These are phyloP conservation scores for Spilarctia lutea DNA, from an alignment of 2,888 invertebrate genomes.

Conservation along the genomic window DNA sequence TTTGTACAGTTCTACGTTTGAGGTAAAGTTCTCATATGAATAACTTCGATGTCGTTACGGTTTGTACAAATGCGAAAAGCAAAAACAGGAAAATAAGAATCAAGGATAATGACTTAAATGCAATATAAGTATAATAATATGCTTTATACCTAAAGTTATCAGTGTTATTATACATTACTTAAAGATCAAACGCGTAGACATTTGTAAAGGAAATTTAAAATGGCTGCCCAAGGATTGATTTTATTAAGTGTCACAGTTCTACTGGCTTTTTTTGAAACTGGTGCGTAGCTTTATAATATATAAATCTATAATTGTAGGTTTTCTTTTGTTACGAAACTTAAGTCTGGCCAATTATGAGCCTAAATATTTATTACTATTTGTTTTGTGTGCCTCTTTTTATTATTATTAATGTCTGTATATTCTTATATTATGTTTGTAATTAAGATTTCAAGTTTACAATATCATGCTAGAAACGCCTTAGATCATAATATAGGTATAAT, in stretches of 20 bases:
- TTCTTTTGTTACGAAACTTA: too few species aligned
- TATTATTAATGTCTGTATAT: not conserved
- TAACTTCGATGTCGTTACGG: not conserved
- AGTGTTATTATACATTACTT: not conserved
- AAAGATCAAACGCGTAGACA: not conserved
- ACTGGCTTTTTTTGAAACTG: not conserved
- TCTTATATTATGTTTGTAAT: too few species aligned
- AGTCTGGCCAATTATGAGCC: not conserved
- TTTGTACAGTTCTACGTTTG: not conserved
- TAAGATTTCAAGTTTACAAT: too few species aligned
- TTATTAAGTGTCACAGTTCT: not conserved
- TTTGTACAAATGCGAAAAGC: not conserved
- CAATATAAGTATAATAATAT: not conserved
- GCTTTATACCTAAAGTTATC: not conserved
- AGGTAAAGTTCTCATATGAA: not conserved
- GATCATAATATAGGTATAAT: accelerated
- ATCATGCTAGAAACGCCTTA: too few species aligned
- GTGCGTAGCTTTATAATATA: not conserved
- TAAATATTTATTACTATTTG: not conserved
- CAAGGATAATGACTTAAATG: not conserved
- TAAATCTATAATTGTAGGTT: slow-evolving; percentile 53
- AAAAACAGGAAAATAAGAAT: slow-evolving; percentile 1
- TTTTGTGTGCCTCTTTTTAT: not conserved
- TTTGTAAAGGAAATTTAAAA: not conserved
- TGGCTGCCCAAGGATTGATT: not conserved